Evolutionary conservation across 2,888 invertebrate genomes (phyloP).

Genomic region (Caprella mutica): DNA sequence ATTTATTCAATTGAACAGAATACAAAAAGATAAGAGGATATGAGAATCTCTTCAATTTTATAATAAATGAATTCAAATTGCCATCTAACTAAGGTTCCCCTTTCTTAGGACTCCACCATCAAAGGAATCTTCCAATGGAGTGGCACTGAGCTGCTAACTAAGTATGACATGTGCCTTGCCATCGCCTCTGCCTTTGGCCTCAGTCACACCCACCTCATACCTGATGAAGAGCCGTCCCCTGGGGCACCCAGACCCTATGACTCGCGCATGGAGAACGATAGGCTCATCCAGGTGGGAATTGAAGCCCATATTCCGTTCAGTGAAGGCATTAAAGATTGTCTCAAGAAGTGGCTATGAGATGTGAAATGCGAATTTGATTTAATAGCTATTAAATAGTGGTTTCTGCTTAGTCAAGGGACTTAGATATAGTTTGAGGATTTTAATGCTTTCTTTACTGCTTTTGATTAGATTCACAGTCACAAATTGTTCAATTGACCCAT

Average conservation of each 20-base stretch:
- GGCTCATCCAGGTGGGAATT: slow-evolving; percentile 40
- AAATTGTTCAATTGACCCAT: no score
- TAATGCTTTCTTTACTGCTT: no score
- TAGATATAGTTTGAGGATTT: no score
- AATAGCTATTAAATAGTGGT: no score
- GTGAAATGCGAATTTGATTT: no score
- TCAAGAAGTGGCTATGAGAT: not conserved
- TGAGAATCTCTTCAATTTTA: not conserved
- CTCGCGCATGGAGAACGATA: slow-evolving; percentile 39
- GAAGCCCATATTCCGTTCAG: slow-evolving; percentile 40
- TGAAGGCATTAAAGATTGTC: slow-evolving; percentile 38
- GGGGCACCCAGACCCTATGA: slow-evolving; percentile 41
- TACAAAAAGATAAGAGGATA: not conserved
- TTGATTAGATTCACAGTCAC: no score
- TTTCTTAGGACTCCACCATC: slow-evolving; percentile 37
- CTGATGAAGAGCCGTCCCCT: slow-evolving; percentile 38
- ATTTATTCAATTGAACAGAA: not conserved
- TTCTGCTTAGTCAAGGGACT: no score
- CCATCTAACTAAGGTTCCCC: not conserved
- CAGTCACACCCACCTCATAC: slow-evolving; percentile 40
- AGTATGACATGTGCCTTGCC: slow-evolving; percentile 44
- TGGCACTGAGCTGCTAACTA: slow-evolving; percentile 45
- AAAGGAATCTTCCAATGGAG: slow-evolving; percentile 46
- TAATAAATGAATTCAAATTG: not conserved
- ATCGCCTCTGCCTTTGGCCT: slow-evolving; percentile 43